phyloP scores from a whole-genome alignment of 2,113 vertebrate species.

The Capricornis sumatraensis region DNA sequence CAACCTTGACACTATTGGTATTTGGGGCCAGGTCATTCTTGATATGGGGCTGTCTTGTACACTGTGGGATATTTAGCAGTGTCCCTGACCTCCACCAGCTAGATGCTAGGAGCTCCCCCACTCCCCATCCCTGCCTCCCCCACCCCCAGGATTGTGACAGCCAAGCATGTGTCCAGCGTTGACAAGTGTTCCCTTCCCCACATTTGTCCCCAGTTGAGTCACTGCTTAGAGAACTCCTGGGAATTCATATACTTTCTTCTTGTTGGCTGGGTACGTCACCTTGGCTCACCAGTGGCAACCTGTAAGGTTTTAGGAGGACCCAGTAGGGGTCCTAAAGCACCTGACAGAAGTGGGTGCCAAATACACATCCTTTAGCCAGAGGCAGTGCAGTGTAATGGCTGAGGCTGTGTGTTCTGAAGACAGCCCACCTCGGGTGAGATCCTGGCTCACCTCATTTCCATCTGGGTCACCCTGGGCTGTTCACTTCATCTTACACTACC shows the following conservation, averaged over 20 bases:
- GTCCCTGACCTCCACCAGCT: background rate
- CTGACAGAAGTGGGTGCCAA: background rate
- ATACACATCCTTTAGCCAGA: background rate
- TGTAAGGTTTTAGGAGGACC: background rate
- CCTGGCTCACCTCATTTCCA: background rate
- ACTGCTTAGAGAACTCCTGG: background rate
- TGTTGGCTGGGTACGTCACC: background rate
- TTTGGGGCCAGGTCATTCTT: background rate
- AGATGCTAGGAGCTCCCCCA: background rate
- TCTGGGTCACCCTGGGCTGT: background rate
- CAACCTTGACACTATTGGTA: background rate
- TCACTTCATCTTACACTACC: background rate
- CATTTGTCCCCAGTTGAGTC: background rate
- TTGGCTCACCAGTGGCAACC: background rate
- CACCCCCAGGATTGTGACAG: too few species aligned
- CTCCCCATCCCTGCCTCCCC: background rate
- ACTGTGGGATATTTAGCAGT: background rate
- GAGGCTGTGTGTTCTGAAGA: background rate
- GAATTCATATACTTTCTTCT: background rate
- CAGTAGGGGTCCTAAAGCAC: too few species aligned
- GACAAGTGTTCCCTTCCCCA: background rate
- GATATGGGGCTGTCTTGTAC: background rate
- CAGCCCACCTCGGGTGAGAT: background rate
- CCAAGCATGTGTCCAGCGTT: background rate
- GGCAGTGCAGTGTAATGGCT: accelerated